Evolutionary conservation across 2,113 vertebrate genomes (phyloP).

Genomic region (Tympanuchus pallidicinctus): DNA sequence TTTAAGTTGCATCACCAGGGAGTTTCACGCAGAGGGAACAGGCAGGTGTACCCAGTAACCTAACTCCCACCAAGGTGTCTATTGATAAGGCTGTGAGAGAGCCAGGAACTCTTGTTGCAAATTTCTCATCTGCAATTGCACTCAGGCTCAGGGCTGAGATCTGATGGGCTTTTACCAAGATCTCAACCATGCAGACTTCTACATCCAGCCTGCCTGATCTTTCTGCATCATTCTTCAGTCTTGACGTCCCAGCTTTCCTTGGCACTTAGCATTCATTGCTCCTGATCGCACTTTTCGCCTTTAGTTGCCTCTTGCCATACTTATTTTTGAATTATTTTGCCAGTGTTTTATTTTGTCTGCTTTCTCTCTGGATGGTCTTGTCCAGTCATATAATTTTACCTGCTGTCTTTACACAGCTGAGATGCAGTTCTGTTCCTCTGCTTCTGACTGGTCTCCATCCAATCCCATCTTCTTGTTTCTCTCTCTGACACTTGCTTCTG

Average conservation of each 20-base stretch:
- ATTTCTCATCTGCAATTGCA: background rate
- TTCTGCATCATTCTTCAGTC: background rate
- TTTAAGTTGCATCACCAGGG: background rate
- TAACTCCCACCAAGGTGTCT: background rate
- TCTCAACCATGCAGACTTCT: background rate
- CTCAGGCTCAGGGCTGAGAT: background rate
- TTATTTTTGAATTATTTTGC: background rate
- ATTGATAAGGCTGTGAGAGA: background rate
- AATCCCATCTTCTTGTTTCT: slow-evolving; percentile 40
- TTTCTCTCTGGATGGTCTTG: background rate
- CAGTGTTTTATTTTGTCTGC: background rate
- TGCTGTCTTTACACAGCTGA: background rate
- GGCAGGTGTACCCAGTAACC: fast-evolving
- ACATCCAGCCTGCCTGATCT: background rate
- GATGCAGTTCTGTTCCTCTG: background rate
- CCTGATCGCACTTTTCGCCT: background rate
- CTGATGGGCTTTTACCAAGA: background rate
- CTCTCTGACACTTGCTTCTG: slow-evolving; percentile 63
- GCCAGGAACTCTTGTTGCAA: background rate
- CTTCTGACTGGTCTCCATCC: slow-evolving; percentile 38
- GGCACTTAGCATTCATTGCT: background rate
- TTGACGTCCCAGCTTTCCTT: background rate
- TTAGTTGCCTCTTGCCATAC: background rate
- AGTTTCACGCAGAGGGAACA: background rate
- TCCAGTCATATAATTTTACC: slow-evolving; percentile 12